Evolutionary conservation across 2,888 invertebrate genomes (phyloP).

Genomic region (Epirrhoe tristata): DNA sequence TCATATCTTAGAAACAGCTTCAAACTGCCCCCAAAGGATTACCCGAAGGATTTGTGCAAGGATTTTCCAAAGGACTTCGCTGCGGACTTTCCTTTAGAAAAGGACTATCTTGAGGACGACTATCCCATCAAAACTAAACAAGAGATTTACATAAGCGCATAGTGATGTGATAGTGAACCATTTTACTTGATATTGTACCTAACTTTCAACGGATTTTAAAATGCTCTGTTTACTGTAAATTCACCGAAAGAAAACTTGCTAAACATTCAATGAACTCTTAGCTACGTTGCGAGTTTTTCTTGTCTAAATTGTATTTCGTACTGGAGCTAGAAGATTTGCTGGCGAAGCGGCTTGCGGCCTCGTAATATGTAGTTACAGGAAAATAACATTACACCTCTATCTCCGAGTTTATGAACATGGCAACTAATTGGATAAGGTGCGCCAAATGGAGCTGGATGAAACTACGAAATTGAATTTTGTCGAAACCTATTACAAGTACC

Average conservation of each 20-base stretch:
- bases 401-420: conserved; percentile 26
- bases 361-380: conserved; percentile 3
- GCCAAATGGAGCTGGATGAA: conserved; percentile 9
- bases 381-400: conserved; percentile 31
- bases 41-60: conserved; percentile 49
- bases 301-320: background rate
- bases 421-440: conserved; percentile 19
- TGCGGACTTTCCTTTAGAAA: conserved; percentile 30
- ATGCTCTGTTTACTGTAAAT: conserved; percentile 2
- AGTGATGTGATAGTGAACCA: conserved; percentile 1
- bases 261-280: conserved; percentile 17
- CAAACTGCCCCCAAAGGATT: conserved; percentile 77
- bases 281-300: conserved; percentile 11
- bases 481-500: background rate
- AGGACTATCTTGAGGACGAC: conserved; percentile 22
- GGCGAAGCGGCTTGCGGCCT: conserved; percentile 8
- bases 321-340: conserved; percentile 1
- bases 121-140: conserved; percentile 48
- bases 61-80: conserved; percentile 30
- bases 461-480: conserved; percentile 6
- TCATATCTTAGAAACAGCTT: conserved; percentile 74
- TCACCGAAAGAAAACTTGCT: conserved; percentile 19
- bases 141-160: conserved; percentile 78
- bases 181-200: background rate
- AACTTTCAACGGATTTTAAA: conserved; percentile 18